These are phyloP conservation scores for Asteroscopus sphinx DNA, from an alignment of 2,888 invertebrate species.

Conservation along the genomic window DNA sequence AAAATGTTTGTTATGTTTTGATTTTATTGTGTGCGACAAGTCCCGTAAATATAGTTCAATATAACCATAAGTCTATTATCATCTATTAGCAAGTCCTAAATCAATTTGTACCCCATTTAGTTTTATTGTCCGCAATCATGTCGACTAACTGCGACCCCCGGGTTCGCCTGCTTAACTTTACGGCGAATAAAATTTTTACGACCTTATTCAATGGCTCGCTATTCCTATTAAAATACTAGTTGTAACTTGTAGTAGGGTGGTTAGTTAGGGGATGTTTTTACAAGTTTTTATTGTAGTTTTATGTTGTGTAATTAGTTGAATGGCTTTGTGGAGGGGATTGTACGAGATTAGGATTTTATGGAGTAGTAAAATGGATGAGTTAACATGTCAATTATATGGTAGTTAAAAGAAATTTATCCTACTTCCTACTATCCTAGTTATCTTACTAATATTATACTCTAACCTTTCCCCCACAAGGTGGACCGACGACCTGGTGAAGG, in stretches of 20 bases:
- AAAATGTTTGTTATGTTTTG: too few species aligned
- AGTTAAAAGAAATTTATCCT: slow-evolving; percentile 3
- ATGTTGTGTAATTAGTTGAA: slow-evolving; percentile 43
- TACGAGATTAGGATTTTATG: slow-evolving; percentile 36
- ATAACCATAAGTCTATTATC: background rate
- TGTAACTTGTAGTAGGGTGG: slow-evolving; percentile 46
- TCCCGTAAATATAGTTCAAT: too few species aligned
- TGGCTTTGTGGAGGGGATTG: slow-evolving; percentile 10
- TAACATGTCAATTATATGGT: slow-evolving; percentile 12
- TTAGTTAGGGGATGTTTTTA: slow-evolving; percentile 44
- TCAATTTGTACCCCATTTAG: slow-evolving; percentile 45
- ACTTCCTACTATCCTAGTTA: too few species aligned
- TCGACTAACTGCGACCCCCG: slow-evolving; percentile 27
- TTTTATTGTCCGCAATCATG: slow-evolving; percentile 51
- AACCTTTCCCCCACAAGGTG: too few species aligned
- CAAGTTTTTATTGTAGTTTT: slow-evolving; percentile 36
- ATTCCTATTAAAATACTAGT: slow-evolving; percentile 56
- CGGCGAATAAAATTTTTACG: slow-evolving; percentile 56
- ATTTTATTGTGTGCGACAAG: too few species aligned
- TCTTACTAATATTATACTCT: too few species aligned
- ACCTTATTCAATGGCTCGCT: slow-evolving; percentile 49
- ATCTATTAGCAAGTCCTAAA: slow-evolving; percentile 46
- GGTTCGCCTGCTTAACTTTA: slow-evolving; percentile 51
- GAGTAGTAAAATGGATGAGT: slow-evolving; percentile 28
- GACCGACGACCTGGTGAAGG: too few species aligned